Percentiles rank a stretch among this genome's conserved stretches.
Evolutionary conservation across 23 tunicate species (phyloP).

Genomic region (Oikopleura vanhoeffeni): DNA sequence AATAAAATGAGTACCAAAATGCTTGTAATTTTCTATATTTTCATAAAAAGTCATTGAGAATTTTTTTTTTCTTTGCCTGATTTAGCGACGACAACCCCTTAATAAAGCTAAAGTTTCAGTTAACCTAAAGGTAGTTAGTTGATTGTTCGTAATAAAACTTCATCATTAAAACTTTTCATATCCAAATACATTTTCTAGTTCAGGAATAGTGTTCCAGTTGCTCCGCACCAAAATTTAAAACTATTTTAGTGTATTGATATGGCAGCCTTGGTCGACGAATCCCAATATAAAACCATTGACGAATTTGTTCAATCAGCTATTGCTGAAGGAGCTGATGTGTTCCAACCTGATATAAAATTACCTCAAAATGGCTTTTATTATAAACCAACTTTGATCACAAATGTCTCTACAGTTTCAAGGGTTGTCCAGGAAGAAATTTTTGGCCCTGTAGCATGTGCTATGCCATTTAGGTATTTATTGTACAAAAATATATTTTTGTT

Average conservation of each 20-base stretch:
- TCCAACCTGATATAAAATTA: slow-evolving; percentile 23
- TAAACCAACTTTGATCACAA: slow-evolving; percentile 82
- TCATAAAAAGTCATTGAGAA: too few relatives aligned
- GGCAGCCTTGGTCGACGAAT: slow-evolving; percentile 67
- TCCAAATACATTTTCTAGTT: not conserved
- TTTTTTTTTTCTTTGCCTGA: too few relatives aligned
- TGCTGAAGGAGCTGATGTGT: slow-evolving; percentile 62
- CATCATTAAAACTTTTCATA: not conserved
- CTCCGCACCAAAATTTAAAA: not conserved
- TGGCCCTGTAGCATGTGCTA: slow-evolving; percentile 67
- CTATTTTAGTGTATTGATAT: slow-evolving; percentile 42
- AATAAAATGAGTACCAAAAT: too few relatives aligned
- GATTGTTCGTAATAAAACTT: too few relatives aligned
- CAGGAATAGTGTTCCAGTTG: not conserved
- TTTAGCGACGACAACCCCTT: too few relatives aligned
- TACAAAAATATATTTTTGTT: not conserved
- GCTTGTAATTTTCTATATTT: too few relatives aligned
- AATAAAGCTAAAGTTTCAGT: too few relatives aligned
- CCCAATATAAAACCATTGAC: slow-evolving; percentile 45
- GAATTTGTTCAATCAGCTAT: slow-evolving; percentile 58
- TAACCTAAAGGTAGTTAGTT: too few relatives aligned
- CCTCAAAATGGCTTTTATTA: slow-evolving; percentile 46
- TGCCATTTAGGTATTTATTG: slow-evolving; percentile 27
- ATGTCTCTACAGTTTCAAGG: slow-evolving; percentile 71
- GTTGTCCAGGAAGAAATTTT: slow-evolving; percentile 91